Conservation (phyloP, 2,113 vertebrate species). For the Laticauda laticaudata region DNA sequence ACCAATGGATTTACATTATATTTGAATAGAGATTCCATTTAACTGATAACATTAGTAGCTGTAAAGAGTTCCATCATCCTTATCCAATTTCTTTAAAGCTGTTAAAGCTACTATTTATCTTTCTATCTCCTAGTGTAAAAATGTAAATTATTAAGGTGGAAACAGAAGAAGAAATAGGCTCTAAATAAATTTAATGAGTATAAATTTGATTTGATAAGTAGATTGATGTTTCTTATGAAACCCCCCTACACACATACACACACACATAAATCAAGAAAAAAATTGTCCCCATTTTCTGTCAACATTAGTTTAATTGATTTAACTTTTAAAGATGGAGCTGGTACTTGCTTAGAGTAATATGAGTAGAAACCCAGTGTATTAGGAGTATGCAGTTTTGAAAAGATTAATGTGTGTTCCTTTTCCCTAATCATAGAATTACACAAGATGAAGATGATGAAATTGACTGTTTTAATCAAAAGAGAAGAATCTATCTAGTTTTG, state of each 20-base stretch:
- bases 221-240: not conserved
- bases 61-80: not conserved
- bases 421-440: not conserved
- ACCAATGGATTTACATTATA: not conserved
- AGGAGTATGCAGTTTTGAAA: not conserved
- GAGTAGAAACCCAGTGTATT: not conserved
- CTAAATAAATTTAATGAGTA: not conserved
- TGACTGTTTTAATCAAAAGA: not conserved
- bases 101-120: not conserved
- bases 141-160: not conserved
- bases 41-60: not conserved
- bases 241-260: too few relatives aligned
- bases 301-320: not conserved
- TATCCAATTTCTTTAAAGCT: not conserved
- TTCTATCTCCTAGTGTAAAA: not conserved
- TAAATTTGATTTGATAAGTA: not conserved
- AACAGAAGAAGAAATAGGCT: not conserved
- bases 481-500: not conserved
- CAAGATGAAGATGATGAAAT: not conserved
- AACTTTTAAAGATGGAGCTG: not conserved
- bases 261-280: not conserved
- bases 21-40: not conserved
- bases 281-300: not conserved
- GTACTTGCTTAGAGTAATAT: not conserved
- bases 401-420: not conserved